These are phyloP conservation scores for Loxodonta africana DNA, from an alignment of 2,113 vertebrate genomes.

Conservation along the genomic window DNA sequence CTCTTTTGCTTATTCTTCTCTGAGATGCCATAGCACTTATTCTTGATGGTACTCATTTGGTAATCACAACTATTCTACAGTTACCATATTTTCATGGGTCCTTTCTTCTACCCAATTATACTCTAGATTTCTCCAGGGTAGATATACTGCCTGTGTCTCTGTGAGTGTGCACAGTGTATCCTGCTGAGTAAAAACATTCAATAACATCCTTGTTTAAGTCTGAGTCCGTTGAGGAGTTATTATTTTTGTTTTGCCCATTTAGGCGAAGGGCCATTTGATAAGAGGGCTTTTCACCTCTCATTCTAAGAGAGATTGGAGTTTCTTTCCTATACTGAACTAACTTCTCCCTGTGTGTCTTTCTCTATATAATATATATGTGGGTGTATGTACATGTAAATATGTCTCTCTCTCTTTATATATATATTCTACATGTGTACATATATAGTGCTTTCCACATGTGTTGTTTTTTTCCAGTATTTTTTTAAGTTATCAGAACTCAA, in stretches of 20 bases:
- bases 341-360: no score
- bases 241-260: conserved; percentile 35
- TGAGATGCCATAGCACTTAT: background rate
- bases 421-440: background rate
- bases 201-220: background rate
- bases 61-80: background rate
- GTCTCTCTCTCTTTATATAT: background rate
- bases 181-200: background rate
- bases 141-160: background rate
- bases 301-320: background rate
- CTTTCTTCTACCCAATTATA: background rate
- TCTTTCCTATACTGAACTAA: background rate
- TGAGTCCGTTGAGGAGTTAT: background rate
- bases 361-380: no score
- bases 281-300: background rate
- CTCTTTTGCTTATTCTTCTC: background rate
- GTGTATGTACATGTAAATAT: background rate
- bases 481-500: background rate
- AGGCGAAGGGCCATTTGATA: background rate
- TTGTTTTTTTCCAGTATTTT: background rate
- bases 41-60: background rate
- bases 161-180: background rate
- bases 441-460: background rate
- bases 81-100: background rate
- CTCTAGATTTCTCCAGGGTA: background rate